Percentiles rank a stretch among this genome's conserved stretches.
Conservation (phyloP, 2,113 vertebrate genomes). For the Galeopterus variegatus region DNA sequence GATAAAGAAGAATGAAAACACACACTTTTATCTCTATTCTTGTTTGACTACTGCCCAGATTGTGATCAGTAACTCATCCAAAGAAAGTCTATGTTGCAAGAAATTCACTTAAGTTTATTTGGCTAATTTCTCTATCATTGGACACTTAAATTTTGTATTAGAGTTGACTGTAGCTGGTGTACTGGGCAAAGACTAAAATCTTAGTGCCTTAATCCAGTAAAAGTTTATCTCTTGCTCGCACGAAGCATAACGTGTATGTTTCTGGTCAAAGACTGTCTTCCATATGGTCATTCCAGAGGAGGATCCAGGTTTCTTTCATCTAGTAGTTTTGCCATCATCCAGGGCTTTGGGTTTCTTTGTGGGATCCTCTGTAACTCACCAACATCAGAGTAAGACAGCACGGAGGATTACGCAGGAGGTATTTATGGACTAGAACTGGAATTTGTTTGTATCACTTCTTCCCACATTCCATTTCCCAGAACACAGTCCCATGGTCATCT, state of each 20-base stretch:
- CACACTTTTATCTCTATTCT: conserved; percentile 40
- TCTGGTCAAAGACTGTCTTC: not conserved
- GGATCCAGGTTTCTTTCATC: not conserved
- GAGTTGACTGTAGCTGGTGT: not conserved
- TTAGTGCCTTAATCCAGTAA: not conserved
- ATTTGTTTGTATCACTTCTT: not conserved
- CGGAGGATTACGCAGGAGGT: not conserved
- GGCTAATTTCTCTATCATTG: not conserved
- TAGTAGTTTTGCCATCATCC: not conserved
- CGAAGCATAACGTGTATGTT: not conserved
- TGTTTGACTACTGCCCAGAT: conserved; percentile 30
- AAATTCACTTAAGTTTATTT: conserved; percentile 32
- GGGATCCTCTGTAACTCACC: not conserved
- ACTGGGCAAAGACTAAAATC: not conserved
- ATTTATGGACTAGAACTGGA: not conserved
- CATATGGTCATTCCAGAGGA: not conserved
- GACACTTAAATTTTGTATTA: not conserved
- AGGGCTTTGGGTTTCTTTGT: not conserved
- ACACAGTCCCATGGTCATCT: not conserved
- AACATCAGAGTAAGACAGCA: not conserved
- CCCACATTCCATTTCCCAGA: not conserved
- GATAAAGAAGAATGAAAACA: not conserved
- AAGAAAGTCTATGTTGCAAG: not conserved
- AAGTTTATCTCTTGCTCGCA: not conserved
- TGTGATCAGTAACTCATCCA: conserved; percentile 47